Conservation (phyloP, 2,888 invertebrate species). For the Pterostichus niger region DNA sequence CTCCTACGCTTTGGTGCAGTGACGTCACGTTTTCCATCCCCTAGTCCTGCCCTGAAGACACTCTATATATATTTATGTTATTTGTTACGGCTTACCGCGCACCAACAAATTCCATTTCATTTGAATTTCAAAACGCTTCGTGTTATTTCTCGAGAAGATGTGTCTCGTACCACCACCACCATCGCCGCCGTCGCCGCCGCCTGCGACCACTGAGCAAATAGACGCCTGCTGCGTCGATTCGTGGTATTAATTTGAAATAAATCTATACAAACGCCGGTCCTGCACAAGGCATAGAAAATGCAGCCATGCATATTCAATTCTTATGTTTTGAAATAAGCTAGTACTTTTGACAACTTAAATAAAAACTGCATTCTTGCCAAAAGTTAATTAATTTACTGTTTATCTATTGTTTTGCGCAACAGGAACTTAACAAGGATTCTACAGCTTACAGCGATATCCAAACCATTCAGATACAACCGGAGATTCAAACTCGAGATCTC, state of each 20-base stretch:
- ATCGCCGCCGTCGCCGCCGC: neutral
- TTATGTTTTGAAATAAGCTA: too few species aligned
- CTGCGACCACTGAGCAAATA: neutral
- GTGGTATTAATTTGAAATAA: constrained; percentile 58
- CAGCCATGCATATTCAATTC: too few species aligned
- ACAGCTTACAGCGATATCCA: too few species aligned
- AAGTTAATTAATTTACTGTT: too few species aligned
- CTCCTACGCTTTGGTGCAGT: too few species aligned
- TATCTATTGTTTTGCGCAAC: too few species aligned
- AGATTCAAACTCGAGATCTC: too few species aligned
- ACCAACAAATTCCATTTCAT: constrained; percentile 62
- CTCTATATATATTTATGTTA: constrained; percentile 62
- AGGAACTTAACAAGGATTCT: too few species aligned
- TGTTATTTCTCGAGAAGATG: constrained; percentile 7
- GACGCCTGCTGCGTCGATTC: neutral
- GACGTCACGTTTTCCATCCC: too few species aligned
- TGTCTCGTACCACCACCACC: neutral
- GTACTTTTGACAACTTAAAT: too few species aligned
- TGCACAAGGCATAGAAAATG: neutral
- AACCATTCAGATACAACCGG: too few species aligned
- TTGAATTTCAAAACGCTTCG: constrained; percentile 60
- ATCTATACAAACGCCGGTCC: constrained; percentile 32
- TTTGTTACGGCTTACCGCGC: constrained; percentile 54
- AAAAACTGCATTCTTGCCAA: too few species aligned
- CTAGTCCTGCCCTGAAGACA: neutral